Evolutionary conservation across 92 coral and sea anemone genomes (phyloP), one percentile per base, ranked within the genome.

Genomic region (Heteractis magnifica): DNA sequence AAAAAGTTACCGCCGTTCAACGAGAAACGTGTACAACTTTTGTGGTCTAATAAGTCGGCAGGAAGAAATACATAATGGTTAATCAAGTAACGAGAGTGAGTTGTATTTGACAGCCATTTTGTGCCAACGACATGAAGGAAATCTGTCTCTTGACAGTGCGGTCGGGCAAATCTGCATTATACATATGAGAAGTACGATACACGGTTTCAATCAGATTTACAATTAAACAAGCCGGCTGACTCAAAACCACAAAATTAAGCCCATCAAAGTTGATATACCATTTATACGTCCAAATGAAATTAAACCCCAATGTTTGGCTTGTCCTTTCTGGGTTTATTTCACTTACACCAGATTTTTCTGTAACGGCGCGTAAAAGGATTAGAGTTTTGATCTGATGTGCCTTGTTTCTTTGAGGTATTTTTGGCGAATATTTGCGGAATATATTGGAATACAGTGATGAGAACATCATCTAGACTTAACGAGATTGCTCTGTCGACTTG

Each of bases 141-240:
- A 81, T 71, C 84, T 81, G 84, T 64, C 77, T 81, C 77, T 81
- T 70, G 84, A 81, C 72, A 70, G 73, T 81, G 84, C 74, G 84
- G 84, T 81, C 65, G 77, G 58, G 21, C 65, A 81, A 81, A 81
- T 81, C 84, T 81, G 76, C 56, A 81, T 81, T 68, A 81, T 81
- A 49, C 65, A 48, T 81, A 52, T 81, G 56, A 68, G 60, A 64
- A 53, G 62, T 70, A 68, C 73, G 84, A 68, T 52, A 19, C 50
- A 79, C 15, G 51, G 84, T 81, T 56, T 81, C 53, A 70, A 68
- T 70, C 77, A 60, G 70, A 56, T 78, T 78, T 78, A n/a, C 65
- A 60, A 71, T 68, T 81, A 71, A 68, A 51, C 84, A 68, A 19
- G 50, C 77, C 65, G 84, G 60, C 77, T 51, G 73, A 70, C 65